These are phyloP conservation scores for Sprattus sprattus DNA, from an alignment of 2,113 vertebrate genomes.

Conservation along the genomic window DNA sequence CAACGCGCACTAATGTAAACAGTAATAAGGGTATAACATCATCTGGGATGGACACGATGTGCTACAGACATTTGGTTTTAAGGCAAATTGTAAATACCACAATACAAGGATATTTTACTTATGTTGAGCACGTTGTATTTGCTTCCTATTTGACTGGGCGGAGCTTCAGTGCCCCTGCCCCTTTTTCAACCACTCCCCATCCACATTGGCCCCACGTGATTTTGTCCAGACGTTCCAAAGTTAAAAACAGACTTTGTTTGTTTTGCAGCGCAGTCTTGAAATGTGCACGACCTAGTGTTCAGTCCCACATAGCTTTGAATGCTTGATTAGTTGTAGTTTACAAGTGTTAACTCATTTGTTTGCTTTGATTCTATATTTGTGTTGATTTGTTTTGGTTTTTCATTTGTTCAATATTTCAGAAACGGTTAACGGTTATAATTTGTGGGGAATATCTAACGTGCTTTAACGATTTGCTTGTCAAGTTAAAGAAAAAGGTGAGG, in stretches of 20 bases:
- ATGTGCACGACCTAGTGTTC: constrained; percentile 48
- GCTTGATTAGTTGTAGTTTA: not conserved
- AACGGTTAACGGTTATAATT: not conserved
- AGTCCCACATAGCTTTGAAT: not conserved
- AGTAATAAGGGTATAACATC: too few species aligned
- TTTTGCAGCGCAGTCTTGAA: constrained; percentile 54
- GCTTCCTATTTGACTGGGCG: constrained; percentile 59
- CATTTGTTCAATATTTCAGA: not conserved
- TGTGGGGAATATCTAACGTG: not conserved
- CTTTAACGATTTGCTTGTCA: not conserved
- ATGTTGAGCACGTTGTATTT: not conserved
- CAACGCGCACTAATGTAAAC: too few species aligned
- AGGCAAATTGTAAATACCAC: too few species aligned
- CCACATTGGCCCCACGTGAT: constrained; percentile 63
- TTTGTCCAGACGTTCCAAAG: constrained; percentile 59
- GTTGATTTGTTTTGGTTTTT: not conserved
- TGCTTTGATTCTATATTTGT: not conserved
- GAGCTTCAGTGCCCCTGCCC: constrained; percentile 55
- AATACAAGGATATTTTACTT: not conserved
- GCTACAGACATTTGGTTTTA: too few species aligned
- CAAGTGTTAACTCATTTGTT: constrained; percentile 21
- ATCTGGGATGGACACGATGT: too few species aligned
- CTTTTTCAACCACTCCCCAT: constrained; percentile 53
- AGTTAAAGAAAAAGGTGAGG: not conserved
- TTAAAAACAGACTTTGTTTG: constrained; percentile 80